Evolutionary conservation across 2,797 vertebrate species (phyloP), one percentile per base, ranked within the genome.

Genomic region (Rhabdomys pumilio): DNA sequence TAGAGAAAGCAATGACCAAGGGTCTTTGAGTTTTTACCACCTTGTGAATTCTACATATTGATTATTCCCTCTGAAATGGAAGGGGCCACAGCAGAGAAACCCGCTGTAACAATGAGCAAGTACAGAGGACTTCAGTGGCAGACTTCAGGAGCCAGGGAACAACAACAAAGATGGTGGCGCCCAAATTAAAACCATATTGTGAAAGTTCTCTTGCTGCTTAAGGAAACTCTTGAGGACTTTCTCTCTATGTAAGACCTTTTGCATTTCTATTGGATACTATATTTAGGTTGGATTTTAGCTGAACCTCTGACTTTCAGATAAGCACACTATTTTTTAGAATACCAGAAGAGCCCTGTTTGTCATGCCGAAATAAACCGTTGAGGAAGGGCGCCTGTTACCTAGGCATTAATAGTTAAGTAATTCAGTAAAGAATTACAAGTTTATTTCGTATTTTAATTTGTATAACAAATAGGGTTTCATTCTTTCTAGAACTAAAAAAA

Each of bases 51-150:
- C 92, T 98, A 99, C 96, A 96, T 98, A 1, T 98, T 99, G 77
- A 99, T 99, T 15, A 98, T 99, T 96, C 99, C 99, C 55, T 99
- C 99, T 97, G 98, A 99, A 98, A 99, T 99, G 99, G 99, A 99
- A 98, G 99, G 99, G 24, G 99, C 99, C 98, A 99, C 99, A 0
- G 99, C 98, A 0, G 99, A 99, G 97, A 99, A 99, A 0, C 99
- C 99, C 0, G 9, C 84, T 34, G 5, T 10, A 3, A 24, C 22
- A 20, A 67, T n/a, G 44, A 67, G 3, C 47, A 24, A n/a, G 8
- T 26, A 34, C 63, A 53, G 63, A 69, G 13, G 34, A 6, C 19
- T 86, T 44, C 44, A 10, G n/a, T 3, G 8, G 53, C 44, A 86
- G 69, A 69, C 31, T 61, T 53, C 20, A 86, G 20, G 41, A 34